Base-by-base conservation (phyloP, 2,113 vertebrate genomes). In the Mastomys coucha region DNA sequence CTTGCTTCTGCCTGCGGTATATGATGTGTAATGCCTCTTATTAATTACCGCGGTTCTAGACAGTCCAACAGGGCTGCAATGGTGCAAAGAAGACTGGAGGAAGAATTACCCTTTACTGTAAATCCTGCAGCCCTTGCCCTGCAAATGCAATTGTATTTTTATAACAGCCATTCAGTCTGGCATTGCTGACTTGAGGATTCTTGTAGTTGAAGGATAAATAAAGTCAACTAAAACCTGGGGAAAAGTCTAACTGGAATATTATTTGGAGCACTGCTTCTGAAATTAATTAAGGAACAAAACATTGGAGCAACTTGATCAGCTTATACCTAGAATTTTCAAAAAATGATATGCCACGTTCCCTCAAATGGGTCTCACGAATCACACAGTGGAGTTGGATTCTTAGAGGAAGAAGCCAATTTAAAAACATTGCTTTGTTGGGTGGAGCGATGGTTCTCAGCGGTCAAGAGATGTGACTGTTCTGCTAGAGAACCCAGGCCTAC, bases 61-160 rank as follows among this genome's bases (percentile, higher is more conserved):
- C 22, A 89, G 82, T 73, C 58, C 56, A 97, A 94, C 92, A 96
- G 92, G 7, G 78, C 77, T 85, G 80, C 63, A 89, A 51, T 0
- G 80, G 96, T 17, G 60, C 63, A 87, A 56, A 94, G 78, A 77
- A 93, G 94, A 67, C 92, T 93, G 36, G 72, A 97, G 96, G 95
- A 98, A 98, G 92, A 72, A 82, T 95, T 82, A 33, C 86, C 16
- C 69, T 97, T 94, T 95, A 76, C 76, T 80, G 42, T 93, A 73
- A 95, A 89, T 94, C 65, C 53, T 63, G 89, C 2, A 94, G 72
- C 45, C 88, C 70, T 97, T 22, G 22, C 39, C 75, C 31, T 20
- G 82, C 92, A 92, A 94, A 78, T 70, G 65, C 24, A 19, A 58
- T 19, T 51, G 76, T 90, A 45, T 36, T 69, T 77, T 77, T 9